Evolutionary conservation across 2,888 invertebrate species (phyloP), one percentile per base, ranked within the genome.

Genomic region (Dasypogon diadema): DNA sequence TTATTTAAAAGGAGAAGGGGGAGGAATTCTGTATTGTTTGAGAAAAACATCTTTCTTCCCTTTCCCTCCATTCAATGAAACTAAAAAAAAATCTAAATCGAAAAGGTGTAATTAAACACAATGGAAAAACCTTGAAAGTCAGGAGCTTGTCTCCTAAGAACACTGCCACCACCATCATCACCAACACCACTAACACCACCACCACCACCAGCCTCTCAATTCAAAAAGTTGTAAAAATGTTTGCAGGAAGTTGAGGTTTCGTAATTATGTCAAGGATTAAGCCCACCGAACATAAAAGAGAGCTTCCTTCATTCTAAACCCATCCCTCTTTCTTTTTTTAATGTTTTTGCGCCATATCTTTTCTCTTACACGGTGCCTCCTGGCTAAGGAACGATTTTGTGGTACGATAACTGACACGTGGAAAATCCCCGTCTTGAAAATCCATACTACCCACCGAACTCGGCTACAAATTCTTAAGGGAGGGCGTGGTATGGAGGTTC

Each of bases 201-300:
- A 60, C 16, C 18, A 5, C 16, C 1, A 37, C 58, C 6, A 3
- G 30, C 1, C 30, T 30, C n/a, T n/a, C n/a, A n/a, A n/a, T n/a
- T 16, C 18, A 68, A 12, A 48, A 68, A 16, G 26, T 48, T 48
- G 37, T 24, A 24, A 68, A 14, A 12, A 8, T 5, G 42, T 21
- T 37, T n/a, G 46, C 48, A 48, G 65, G 48, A 68, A 68, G n/a
- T 68, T 24, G 48, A 16, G 14, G 14, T 6, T 46, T 48, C 10
- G 26, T 34, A 68, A 68, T 68, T 48, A 48, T 48, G 65, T 68
- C 65, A 68, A 68, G 65, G 65, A 68, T 48, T 48, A 16, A 21
- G n/a, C 48, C 14, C 21, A 10, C 46, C 42, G 14, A 12, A 37
- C 37, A 34, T 18, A 37, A 63, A 65, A 46, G 46, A 18, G 26